Evolutionary conservation across 2,888 invertebrate genomes (phyloP).

Genomic region (Mesorhabditis sp.): DNA sequence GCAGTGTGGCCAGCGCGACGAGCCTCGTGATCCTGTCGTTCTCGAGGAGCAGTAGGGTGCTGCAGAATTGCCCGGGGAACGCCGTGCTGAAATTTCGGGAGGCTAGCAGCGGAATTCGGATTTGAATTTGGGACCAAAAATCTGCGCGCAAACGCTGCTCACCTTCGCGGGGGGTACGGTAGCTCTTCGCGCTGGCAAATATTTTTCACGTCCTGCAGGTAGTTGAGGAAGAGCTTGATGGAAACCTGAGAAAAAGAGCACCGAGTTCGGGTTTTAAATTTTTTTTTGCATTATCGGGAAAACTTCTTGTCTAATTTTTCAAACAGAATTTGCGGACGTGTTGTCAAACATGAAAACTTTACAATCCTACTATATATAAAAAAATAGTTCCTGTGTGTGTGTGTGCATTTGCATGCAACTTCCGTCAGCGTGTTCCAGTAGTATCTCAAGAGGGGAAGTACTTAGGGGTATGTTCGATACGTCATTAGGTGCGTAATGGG

Average conservation of each 20-base stretch:
- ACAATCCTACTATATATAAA: no score
- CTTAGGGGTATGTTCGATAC: no score
- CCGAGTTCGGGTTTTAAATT: no score
- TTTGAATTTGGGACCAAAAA: not conserved
- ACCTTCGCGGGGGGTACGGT: not conserved
- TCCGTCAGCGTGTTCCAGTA: no score
- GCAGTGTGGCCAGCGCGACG: not conserved
- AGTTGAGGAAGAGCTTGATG: not conserved
- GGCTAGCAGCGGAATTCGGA: not conserved
- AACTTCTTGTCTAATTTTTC: no score
- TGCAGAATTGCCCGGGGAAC: slow-evolving; percentile 1
- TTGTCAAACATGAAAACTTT: no score
- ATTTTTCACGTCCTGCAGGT: not conserved
- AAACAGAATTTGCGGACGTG: no score
- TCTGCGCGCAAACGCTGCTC: not conserved
- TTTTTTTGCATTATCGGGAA: no score
- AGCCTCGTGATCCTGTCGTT: not conserved
- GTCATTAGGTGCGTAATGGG: no score
- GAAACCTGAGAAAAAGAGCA: not conserved
- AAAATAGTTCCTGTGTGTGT: no score
- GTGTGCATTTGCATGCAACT: no score
- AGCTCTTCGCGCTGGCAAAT: not conserved
- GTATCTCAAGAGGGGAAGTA: no score
- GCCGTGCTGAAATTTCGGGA: not conserved
- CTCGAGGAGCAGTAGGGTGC: not conserved